These are phyloP conservation scores for Cerastis leucographa DNA, from an alignment of 2,888 invertebrate genomes.

Conservation along the genomic window DNA sequence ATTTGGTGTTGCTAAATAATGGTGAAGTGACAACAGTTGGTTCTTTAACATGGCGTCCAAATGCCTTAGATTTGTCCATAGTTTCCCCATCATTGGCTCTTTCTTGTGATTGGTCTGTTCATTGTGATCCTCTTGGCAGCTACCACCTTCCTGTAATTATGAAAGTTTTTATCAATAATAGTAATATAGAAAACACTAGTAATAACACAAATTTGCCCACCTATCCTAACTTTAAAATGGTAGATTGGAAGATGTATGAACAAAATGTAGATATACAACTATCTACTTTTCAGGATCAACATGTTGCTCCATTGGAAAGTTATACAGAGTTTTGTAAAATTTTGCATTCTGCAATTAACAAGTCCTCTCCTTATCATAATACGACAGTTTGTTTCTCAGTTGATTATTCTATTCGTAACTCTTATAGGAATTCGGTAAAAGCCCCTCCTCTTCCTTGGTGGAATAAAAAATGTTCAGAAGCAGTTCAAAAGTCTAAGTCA, in stretches of 20 bases:
- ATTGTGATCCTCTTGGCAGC: slow-evolving; percentile 1
- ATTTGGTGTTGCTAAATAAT: slow-evolving; percentile 2
- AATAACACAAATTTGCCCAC: not conserved
- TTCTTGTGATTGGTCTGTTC: slow-evolving; percentile 1
- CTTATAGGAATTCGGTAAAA: not conserved
- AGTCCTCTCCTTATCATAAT: not conserved
- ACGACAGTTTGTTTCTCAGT: not conserved
- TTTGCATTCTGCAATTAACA: not conserved
- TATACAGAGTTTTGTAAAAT: not conserved
- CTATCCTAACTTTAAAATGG: not conserved
- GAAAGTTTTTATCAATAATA: slow-evolving; percentile 3
- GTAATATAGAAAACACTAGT: not conserved
- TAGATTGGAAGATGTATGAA: no score
- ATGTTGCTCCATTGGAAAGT: not conserved
- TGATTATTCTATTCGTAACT: not conserved
- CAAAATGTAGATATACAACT: no score
- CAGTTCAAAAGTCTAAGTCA: not conserved
- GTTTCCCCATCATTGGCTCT: not conserved
- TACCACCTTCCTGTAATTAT: not conserved
- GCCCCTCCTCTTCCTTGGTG: not conserved
- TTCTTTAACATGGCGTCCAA: not conserved
- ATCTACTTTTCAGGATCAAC: no score
- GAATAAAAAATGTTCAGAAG: slow-evolving; percentile 2
- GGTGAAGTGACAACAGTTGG: slow-evolving; percentile 11
- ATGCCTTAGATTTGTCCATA: not conserved